Evolutionary conservation across 92 coral and sea anemone genomes (phyloP).

Genomic region (Montipora capitata): DNA sequence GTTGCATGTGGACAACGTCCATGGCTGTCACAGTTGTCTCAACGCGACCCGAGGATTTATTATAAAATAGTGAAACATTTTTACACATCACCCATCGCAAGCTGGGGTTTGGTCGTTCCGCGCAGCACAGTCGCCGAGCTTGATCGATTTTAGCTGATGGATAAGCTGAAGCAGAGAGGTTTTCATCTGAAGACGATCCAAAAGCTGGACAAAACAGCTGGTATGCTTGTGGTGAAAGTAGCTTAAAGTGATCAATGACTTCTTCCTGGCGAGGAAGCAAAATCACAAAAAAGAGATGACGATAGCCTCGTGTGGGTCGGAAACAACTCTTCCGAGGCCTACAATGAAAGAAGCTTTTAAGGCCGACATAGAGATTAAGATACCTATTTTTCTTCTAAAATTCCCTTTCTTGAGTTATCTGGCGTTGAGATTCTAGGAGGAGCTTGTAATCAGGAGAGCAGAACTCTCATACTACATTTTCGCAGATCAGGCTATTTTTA

Average conservation of each 20-base stretch:
- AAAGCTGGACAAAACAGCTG: conserved; percentile 55
- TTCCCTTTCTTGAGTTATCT: no score
- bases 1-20: conserved; percentile 37
- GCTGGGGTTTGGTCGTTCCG: conserved; percentile 27
- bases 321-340: no score
- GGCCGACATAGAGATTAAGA: no score
- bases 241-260: conserved; percentile 20
- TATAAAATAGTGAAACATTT: conserved; percentile 24
- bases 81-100: conserved; percentile 46
- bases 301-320: no score
- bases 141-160: conserved; percentile 35
- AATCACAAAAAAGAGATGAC: background rate
- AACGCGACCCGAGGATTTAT: conserved; percentile 24
- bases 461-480: no score
- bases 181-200: conserved; percentile 23
- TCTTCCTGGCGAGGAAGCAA: conserved; percentile 7
- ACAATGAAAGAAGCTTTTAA: no score
- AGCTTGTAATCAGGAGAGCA: no score
- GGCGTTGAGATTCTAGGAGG: no score
- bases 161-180: conserved; percentile 12
- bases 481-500: no score
- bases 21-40: conserved; percentile 37
- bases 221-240: conserved; percentile 23
- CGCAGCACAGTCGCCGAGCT: conserved; percentile 35
- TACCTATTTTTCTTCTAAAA: no score